Base-by-base conservation (phyloP, 2,797 vertebrate genomes). In the Clarias fuscus region DNA sequence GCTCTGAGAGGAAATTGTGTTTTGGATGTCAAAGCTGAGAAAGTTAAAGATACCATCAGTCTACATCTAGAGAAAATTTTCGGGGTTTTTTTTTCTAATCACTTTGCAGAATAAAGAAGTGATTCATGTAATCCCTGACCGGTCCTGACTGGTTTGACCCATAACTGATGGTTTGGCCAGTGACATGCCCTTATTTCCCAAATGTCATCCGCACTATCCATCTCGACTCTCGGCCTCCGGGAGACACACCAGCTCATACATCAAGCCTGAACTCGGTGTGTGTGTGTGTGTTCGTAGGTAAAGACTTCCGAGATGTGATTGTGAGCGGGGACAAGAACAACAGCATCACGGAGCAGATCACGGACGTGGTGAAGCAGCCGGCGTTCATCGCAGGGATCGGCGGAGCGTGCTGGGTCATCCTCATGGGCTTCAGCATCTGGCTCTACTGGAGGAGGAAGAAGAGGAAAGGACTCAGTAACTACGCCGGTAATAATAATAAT, bases 391-490 rank as follows among this genome's bases (percentile, higher is more conserved):
- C 98, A 8, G 98, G 98, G 71, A 99, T 99, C 2, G 98, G 98
- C 88, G 98, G 98, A 24, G 98, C 98, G 33, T 99, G 98, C 92
- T 99, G 98, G 98, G 98, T 99, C 92, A 99, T 99, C 92, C 95
- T 99, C 90, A 99, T 99, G 98, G 98, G 98, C 85, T 99, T 99
- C 95, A 99, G 98, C 95, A 99, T 99, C 94, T 99, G 98, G 98
- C 94, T 99, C 0, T 99, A 99, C 92, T 99, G 98, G 98, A 93
- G 98, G 91, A 97, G 98, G 91, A 99, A 99, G 98, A 99, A 99
- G 96, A 98, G 98, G 92, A 99, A 99, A 97, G 98, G 98, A 18
- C 97, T 99, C 90, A 99, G 98, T 94, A 99, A 99, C 95, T 99
- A 99, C 2, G 98, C 98, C 93, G 98, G 98, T 99, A 97, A 96